A percentile compares a stretch with the other conserved stretches of the same genome.
These are phyloP conservation scores for Polymixis lichenea DNA, from an alignment of 2,888 invertebrate genomes.

Conservation along the genomic window DNA sequence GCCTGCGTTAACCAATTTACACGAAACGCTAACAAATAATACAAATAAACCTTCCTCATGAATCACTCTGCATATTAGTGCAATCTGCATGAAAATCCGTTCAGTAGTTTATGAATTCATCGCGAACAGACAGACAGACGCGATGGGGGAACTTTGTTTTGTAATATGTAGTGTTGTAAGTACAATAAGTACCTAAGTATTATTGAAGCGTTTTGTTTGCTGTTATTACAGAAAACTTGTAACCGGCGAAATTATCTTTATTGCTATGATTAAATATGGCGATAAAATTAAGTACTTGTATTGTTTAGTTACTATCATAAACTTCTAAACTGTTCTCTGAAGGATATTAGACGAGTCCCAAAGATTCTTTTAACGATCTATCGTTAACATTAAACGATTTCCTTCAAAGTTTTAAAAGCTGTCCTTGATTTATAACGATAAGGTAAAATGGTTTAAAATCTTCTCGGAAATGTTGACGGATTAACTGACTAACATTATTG, in stretches of 20 bases:
- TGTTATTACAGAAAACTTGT: background rate
- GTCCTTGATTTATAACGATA: conserved; percentile 16
- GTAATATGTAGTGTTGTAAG: no score
- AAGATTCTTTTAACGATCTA: conserved; percentile 20
- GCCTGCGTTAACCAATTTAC: no score
- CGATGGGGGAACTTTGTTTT: no score
- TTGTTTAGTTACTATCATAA: conserved; percentile 22
- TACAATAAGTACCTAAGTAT: background rate
- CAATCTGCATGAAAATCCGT: no score
- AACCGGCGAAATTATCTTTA: background rate
- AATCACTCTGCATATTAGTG: no score
- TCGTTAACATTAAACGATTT: conserved; percentile 32
- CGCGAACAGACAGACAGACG: no score
- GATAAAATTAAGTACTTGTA: conserved; percentile 12
- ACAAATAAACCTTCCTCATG: no score
- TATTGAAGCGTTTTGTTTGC: background rate
- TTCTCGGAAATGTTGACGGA: background rate
- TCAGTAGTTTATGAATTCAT: no score
- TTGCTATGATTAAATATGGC: background rate
- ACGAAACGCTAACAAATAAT: no score
- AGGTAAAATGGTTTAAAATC: background rate
- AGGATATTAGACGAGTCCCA: background rate
- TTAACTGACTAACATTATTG: background rate
- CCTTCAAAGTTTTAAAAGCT: conserved; percentile 34
- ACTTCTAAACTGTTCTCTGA: conserved; percentile 7